These are phyloP conservation scores for Prunella himalayana DNA, from an alignment of 2,113 vertebrate genomes.

Conservation along the genomic window DNA sequence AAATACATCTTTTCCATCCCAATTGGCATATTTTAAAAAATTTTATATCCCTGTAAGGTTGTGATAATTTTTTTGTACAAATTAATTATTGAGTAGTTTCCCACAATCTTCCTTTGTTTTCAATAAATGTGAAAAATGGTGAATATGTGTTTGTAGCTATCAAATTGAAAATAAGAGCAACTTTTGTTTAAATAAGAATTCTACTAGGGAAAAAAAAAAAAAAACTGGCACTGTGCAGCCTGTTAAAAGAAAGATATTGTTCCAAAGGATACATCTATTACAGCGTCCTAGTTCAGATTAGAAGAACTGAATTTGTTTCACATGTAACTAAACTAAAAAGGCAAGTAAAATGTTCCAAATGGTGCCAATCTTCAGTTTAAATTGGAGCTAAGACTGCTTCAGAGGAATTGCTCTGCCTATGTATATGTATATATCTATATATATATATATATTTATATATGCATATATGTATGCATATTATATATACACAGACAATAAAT, in stretches of 20 bases:
- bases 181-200: neutral
- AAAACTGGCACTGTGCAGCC: neutral
- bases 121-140: neutral
- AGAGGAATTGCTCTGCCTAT: neutral
- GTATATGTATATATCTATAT: too few species aligned
- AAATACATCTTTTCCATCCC: neutral
- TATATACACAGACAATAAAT: neutral
- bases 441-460: neutral
- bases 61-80: neutral
- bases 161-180: neutral
- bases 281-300: neutral
- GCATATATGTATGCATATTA: neutral
- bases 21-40: neutral
- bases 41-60: neutral
- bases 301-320: neutral
- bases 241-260: neutral
- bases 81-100: neutral
- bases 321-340: neutral
- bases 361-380: neutral
- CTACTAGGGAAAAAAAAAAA: neutral
- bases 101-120: neutral
- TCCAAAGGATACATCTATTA: neutral
- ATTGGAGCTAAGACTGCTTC: neutral
- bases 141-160: neutral
- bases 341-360: neutral